A percentile compares a stretch with the other conserved stretches of the same genome.
Evolutionary conservation across 1,140 invertebrate genomes (phyloP).

Genomic region (Ptiloglossa arizonensis): DNA sequence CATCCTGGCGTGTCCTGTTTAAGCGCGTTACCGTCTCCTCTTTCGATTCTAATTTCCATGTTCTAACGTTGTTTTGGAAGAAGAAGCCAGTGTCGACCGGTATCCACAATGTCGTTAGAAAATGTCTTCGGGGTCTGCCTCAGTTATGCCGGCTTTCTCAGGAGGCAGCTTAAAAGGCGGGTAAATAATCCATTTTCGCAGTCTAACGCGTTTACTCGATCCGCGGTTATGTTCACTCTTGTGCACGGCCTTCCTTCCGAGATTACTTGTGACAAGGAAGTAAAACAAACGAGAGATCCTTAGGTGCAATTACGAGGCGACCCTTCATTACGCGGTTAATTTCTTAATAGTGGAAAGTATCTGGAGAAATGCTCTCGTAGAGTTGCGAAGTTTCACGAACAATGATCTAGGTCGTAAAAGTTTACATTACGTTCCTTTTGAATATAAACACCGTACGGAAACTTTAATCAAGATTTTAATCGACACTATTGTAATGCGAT

Average conservation of each 20-base stretch:
- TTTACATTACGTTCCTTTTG: no score
- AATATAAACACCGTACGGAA: no score
- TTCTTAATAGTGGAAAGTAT: background rate
- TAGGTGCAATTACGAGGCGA: background rate
- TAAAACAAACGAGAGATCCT: background rate
- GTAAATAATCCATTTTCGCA: slow-evolving; percentile 63
- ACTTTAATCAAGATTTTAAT: no score
- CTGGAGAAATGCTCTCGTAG: background rate
- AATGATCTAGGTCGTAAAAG: no score
- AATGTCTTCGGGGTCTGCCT: slow-evolving; percentile 54
- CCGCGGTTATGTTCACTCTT: slow-evolving; percentile 41
- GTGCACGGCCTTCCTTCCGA: slow-evolving; percentile 36
- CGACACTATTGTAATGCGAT: no score
- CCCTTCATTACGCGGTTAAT: no score
- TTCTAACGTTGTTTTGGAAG: slow-evolving; percentile 55
- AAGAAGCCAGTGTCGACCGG: slow-evolving; percentile 21
- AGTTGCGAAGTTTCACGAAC: no score
- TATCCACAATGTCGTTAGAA: slow-evolving; percentile 53
- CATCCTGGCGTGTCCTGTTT: background rate
- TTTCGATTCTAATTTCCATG: slow-evolving; percentile 47
- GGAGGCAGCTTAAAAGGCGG: slow-evolving; percentile 62
- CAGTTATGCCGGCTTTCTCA: slow-evolving; percentile 46
- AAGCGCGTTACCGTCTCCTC: slow-evolving; percentile 37
- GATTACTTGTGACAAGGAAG: slow-evolving; percentile 35
- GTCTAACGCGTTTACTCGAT: slow-evolving; percentile 58